Base-by-base conservation (phyloP, 2,888 invertebrate species). In the Chalcis sispes region DNA sequence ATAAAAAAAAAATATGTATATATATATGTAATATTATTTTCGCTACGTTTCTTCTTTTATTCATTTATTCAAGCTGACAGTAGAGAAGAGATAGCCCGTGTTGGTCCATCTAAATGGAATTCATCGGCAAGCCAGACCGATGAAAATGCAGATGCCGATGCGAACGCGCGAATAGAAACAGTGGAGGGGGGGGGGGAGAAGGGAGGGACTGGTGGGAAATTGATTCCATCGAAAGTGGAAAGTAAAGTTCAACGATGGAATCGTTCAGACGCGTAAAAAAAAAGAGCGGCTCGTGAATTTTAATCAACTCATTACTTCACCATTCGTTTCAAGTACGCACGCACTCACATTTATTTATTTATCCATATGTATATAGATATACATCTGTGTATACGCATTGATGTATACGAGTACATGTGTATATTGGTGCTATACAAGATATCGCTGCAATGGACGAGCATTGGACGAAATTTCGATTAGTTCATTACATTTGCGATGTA, bases 141-240 rank as follows among this genome's bases (percentile, higher is more conserved):
- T 70, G 77, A 65, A 77, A 77, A 70, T 73, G 64, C 70, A 65
- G 73, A 77, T 59, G 54, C 65, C 69, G 42, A 52, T 48, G 46
- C 46, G 48, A 48, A 23, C 27, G 59, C 61, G 54, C 73, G 65
- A 70, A 70, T 65, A 70, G 73, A 73, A 72, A 73, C 50, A 20
- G 52, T 15, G 2, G 42, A 32, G 56, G n/a, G n/a, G n/a, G n/a
- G n/a, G n/a, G n/a, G n/a, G n/a, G n/a, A n/a, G n/a, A n/a, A n/a
- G n/a, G n/a, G n/a, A n/a, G n/a, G n/a, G n/a, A n/a, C n/a, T n/a
- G n/a, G n/a, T n/a, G n/a, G 77, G 61, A 70, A 77, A 77, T 77
- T 77, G 77, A 73, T 73, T 77, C 70, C 65, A 52, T 48, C 65
- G 73, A 77, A 77, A 77, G 73, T 73, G 77, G 74, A 74, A 77